phyloP scores from a whole-genome alignment of 2,888 invertebrate genomes.

The Erebia ligea region DNA sequence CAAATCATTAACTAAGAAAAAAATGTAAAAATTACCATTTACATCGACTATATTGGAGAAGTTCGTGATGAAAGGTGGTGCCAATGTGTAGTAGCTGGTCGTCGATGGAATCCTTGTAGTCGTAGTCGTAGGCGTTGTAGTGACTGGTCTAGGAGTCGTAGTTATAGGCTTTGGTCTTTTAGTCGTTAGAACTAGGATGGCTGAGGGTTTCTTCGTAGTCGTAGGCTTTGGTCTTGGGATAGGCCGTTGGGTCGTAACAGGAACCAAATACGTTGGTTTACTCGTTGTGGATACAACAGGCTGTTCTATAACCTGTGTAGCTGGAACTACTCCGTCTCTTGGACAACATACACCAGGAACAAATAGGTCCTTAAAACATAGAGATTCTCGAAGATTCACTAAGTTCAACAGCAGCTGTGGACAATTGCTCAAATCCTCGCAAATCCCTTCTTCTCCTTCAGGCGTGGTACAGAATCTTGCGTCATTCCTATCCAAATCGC shows the following conservation, averaged over 20 bases:
- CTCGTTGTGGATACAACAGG: conserved; percentile 66
- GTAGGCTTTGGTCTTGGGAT: conserved; percentile 45
- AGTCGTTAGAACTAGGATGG: conserved; percentile 59
- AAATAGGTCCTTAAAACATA: conserved; percentile 95
- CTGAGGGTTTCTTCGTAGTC: conserved; percentile 63
- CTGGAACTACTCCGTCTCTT: conserved; percentile 57
- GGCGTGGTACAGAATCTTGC: conserved; percentile 91
- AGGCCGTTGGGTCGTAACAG: conserved; percentile 69
- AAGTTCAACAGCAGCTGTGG: conserved; percentile 92
- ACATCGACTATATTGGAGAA: conserved; percentile 81
- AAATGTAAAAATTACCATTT: conserved; percentile 65
- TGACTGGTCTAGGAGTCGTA: conserved; percentile 47
- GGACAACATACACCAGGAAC: conserved; percentile 97
- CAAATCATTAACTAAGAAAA: no score
- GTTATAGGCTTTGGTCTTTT: conserved; percentile 60
- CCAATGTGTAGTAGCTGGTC: conserved; percentile 75
- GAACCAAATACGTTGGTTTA: conserved; percentile 71
- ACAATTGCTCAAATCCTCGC: conserved; percentile 94
- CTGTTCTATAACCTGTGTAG: conserved; percentile 52
- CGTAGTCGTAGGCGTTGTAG: conserved; percentile 52
- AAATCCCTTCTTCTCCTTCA: conserved; percentile 90
- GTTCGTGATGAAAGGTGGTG: conserved; percentile 65
- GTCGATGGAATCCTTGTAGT: conserved; percentile 55
- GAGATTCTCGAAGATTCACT: conserved; percentile 90
- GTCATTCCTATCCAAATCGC: conserved; percentile 75